phyloP scores from a whole-genome alignment of 2,113 vertebrate species.

The Pteronura brasiliensis region DNA sequence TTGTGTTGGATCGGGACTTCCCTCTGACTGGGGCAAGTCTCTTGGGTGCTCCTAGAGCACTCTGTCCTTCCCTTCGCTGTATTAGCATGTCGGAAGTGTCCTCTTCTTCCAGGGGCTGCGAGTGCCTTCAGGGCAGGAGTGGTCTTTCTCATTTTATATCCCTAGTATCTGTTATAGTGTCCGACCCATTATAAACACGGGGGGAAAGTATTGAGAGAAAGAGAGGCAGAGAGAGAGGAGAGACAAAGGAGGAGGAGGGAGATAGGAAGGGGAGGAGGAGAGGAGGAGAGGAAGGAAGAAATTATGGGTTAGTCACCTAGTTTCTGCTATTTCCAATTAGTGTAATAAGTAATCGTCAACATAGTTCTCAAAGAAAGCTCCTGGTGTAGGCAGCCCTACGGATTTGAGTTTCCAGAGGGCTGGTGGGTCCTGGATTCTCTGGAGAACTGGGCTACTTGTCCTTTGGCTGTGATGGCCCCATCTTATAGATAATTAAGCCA shows the following conservation, averaged over 20 bases:
- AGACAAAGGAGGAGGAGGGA: rapidly evolving
- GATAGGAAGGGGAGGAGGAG: rapidly evolving
- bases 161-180: not conserved
- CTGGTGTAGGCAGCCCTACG: not conserved
- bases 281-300: not conserved
- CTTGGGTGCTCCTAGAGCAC: not conserved
- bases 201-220: not conserved
- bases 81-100: not conserved
- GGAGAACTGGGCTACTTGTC: not conserved
- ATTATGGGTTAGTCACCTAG: not conserved
- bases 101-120: not conserved
- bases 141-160: not conserved
- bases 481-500: not conserved
- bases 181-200: not conserved
- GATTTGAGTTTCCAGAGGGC: not conserved
- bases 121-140: not conserved
- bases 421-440: not conserved
- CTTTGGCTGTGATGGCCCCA: not conserved
- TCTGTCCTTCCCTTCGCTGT: not conserved
- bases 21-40: not conserved
- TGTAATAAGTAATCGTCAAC: not conserved
- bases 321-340: not conserved
- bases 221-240: not conserved
- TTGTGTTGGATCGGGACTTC: not conserved
- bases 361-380: not conserved